These are phyloP conservation scores for Rousettus madagascariensis DNA, from an alignment of 2,797 vertebrate species.

Conservation along the genomic window DNA sequence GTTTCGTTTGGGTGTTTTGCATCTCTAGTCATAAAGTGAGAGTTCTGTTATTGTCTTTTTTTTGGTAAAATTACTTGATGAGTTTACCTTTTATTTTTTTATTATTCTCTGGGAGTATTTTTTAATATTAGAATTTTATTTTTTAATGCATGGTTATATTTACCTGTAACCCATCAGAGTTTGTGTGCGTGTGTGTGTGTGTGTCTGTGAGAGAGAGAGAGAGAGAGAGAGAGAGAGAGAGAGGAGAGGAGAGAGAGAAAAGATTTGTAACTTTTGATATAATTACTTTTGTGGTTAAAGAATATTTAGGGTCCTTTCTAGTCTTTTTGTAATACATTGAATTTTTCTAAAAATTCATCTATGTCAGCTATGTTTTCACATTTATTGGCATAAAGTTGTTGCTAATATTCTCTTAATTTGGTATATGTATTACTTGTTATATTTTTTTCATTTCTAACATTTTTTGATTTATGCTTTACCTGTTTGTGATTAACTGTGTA, in stretches of 20 bases:
- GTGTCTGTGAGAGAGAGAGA: too few relatives aligned
- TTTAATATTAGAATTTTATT: constrained; percentile 9
- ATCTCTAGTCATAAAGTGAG: neutral
- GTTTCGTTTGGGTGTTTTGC: neutral
- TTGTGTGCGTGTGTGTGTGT: neutral
- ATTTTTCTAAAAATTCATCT: neutral
- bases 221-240: too few relatives aligned
- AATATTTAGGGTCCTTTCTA: neutral
- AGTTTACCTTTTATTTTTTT: neutral
- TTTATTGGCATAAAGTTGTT: constrained; percentile 23
- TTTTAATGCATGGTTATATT: neutral
- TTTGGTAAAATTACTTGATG: neutral
- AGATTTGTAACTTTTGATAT: neutral
- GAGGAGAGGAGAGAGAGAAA: too few relatives aligned
- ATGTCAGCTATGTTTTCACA: neutral
- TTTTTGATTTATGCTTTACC: neutral
- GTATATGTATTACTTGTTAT: neutral
- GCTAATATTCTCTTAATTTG: neutral
- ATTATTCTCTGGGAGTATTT: neutral
- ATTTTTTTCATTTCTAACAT: neutral
- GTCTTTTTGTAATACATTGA: neutral
- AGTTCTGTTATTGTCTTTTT: neutral
- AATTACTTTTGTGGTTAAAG: neutral
- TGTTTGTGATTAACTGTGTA: neutral
- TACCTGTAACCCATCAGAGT: neutral